Evolutionary conservation across 2,888 invertebrate species (phyloP).

Genomic region (Nomada hirtipes): DNA sequence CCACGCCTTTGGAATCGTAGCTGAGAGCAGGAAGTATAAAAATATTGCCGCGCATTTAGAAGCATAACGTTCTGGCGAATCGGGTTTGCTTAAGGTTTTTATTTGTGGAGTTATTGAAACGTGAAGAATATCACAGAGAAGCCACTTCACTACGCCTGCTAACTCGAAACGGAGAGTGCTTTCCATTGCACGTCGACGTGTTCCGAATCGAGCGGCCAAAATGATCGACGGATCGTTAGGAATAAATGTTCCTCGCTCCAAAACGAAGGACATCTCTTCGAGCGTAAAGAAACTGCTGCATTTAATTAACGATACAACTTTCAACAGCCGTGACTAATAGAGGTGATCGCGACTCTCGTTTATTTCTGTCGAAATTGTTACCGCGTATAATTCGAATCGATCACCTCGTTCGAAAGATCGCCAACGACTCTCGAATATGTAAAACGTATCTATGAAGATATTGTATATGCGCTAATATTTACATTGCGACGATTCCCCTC

Average conservation of each 20-base stretch:
- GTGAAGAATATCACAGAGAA: background rate
- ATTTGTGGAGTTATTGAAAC: conserved; percentile 8
- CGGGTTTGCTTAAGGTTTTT: background rate
- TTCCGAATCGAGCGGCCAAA: conserved; percentile 6
- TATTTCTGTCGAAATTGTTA: background rate
- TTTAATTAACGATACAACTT: conserved; percentile 4
- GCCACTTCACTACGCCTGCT: background rate
- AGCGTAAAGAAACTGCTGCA: background rate
- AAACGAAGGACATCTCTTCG: conserved; percentile 13
- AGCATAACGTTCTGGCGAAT: background rate
- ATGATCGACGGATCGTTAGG: conserved; percentile 9
- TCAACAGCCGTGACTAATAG: background rate
- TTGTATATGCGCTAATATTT: too few species aligned
- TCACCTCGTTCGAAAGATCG: too few species aligned
- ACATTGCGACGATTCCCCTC: too few species aligned
- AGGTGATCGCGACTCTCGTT: background rate
- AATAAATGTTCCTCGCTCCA: background rate
- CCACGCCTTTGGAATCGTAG: background rate
- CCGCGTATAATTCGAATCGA: background rate
- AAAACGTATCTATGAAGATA: too few species aligned
- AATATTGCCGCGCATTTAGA: background rate
- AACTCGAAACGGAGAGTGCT: conserved; percentile 5
- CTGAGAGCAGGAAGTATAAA: background rate
- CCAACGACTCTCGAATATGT: too few species aligned
- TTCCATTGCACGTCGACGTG: background rate